Percentiles rank a stretch among this genome's conserved stretches.
phyloP scores from a whole-genome alignment of 2,113 vertebrate species.

The Leucosticte australis region DNA sequence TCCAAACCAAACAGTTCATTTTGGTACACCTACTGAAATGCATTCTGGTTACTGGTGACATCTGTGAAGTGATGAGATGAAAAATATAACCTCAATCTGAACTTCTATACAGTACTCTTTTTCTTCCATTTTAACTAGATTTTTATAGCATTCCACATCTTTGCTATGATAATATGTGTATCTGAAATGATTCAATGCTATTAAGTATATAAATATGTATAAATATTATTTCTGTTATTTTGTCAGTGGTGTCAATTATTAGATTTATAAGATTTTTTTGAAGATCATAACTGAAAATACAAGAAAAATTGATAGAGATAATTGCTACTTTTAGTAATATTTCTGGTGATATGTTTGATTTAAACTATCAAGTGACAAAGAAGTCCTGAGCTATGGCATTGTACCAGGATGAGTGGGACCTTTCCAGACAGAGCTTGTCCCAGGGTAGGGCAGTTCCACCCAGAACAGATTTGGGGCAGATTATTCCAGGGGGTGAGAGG shows the following conservation, averaged over 20 bases:
- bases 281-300: neutral
- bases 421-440: neutral
- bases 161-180: neutral
- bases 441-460: fast-evolving
- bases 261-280: neutral
- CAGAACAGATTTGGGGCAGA: neutral
- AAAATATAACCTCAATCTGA: neutral
- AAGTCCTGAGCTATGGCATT: neutral
- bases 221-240: neutral
- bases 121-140: neutral
- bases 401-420: neutral
- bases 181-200: neutral
- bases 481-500: neutral
- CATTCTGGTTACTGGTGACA: neutral
- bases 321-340: neutral
- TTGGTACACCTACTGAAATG: neutral
- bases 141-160: neutral
- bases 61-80: neutral
- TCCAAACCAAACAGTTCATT: neutral
- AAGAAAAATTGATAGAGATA: neutral
- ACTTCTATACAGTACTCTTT: neutral
- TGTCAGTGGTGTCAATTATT: neutral
- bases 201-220: neutral
- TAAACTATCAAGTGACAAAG: neutral
- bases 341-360: neutral